Evolutionary conservation across 2,113 vertebrate species (phyloP).

Genomic region (Gadus macrocephalus): DNA sequence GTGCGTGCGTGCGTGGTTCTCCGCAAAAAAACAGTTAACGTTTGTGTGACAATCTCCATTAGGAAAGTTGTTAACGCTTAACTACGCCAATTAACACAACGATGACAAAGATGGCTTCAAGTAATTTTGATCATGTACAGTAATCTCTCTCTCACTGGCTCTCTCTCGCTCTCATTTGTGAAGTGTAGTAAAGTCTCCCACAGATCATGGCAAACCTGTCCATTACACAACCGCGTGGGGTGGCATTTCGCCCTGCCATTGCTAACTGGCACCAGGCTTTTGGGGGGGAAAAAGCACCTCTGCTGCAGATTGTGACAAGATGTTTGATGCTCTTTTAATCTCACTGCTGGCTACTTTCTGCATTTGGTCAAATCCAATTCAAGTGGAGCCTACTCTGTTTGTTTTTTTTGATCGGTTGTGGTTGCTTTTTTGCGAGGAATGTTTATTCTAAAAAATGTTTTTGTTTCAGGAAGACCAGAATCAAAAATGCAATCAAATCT

Average conservation of each 20-base stretch:
- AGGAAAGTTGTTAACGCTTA: slow-evolving; percentile 19
- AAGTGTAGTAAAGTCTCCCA: slow-evolving; percentile 33
- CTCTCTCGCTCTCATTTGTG: slow-evolving; percentile 33
- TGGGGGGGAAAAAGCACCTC: slow-evolving; percentile 4
- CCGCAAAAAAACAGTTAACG: too few species aligned
- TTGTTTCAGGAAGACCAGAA: slow-evolving; percentile 18
- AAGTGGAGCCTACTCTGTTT: slow-evolving; percentile 14
- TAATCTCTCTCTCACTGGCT: slow-evolving; percentile 30
- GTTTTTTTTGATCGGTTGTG: background rate
- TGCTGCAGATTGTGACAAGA: slow-evolving; percentile 15
- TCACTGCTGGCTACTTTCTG: slow-evolving; percentile 20
- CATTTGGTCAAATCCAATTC: slow-evolving; percentile 30
- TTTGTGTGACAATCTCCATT: slow-evolving; percentile 13
- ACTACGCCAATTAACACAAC: slow-evolving; percentile 27
- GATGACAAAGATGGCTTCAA: slow-evolving; percentile 42
- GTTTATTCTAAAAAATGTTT: background rate
- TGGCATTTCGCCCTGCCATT: slow-evolving; percentile 58
- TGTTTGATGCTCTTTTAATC: slow-evolving; percentile 36
- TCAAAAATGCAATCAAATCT: slow-evolving; percentile 29
- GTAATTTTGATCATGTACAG: slow-evolving; percentile 10
- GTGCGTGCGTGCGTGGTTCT: too few species aligned
- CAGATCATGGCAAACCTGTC: slow-evolving; percentile 20
- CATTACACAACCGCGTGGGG: slow-evolving; percentile 59
- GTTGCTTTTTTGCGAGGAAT: too few species aligned
- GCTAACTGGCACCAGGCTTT: slow-evolving; percentile 37